Evolutionary conservation across 2,888 invertebrate species (phyloP), one percentile per base, ranked within the genome.

Genomic region (Melanotus villosus): DNA sequence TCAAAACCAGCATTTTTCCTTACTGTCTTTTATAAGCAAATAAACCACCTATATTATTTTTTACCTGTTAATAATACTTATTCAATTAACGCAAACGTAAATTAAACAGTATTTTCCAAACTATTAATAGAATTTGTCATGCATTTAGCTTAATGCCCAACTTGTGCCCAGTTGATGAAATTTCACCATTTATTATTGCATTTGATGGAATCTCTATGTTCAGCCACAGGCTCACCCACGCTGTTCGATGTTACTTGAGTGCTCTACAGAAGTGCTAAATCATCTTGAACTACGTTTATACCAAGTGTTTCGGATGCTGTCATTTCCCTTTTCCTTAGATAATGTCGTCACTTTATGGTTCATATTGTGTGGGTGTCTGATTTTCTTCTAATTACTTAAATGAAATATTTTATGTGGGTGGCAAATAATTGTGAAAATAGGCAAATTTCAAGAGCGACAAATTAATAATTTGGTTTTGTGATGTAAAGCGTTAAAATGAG

Each of bases 131-230:
- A n/a, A n/a, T n/a, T n/a, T n/a, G n/a, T n/a, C n/a, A n/a, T n/a
- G n/a, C 26, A 26, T 26, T 26, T 26, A 26, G 7, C 21, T 21
- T 21, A 1, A 12, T 9, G 14, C 45, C 21, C 5, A 45, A 9
- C 14, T 12, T 12, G n/a, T 5, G 38, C 12, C 10, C 38, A 19
- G 12, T 34, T 34, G 32, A 34, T 34, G 16, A 34, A 34, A 19
- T 56, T 34, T 36, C 34, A 1, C 18, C 16, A 5, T n/a, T n/a
- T n/a, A 38, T 41, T 38, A 58, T 52, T 52, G 32, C 41, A 10
- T 26, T 43, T 58, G 41, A 58, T 58, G 58, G 58, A 58, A 58
- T 58, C 41, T 58, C 21, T 16, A 18, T 58, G 58, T 43, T 58
- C 41, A 30, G 36, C 58, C 41, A 43, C 58, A 43, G 58, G 43